Evolutionary conservation across 1,140 invertebrate genomes (phyloP), one percentile per base, ranked within the genome.

Genomic region (Drosophila paulistorum): DNA sequence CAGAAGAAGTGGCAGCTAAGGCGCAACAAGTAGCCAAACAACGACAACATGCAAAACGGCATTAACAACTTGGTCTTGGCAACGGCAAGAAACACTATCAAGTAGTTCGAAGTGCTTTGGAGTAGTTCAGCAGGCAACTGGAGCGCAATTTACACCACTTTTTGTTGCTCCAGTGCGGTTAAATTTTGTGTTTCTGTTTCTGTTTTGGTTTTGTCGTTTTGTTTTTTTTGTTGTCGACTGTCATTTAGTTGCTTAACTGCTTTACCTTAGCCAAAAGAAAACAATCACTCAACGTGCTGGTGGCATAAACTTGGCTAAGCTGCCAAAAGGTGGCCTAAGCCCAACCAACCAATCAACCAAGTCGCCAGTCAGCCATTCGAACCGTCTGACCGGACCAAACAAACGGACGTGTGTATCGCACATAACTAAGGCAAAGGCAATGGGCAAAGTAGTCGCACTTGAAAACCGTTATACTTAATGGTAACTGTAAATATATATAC

Each of bases 101-200:
- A 59, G 11, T 37, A 37, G 33, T 59, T 59, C 57, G 39, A 63
- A 74, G 68, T 61, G 63, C 70, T 67, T 67, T 65, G 55, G 20
- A 77, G 66, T 69, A 77, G 71, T 74, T 78, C 72, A 78, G 68
- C 76, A 71, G 76, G 67, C 75, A 78, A 78, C 51, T 78, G 72
- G 72, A 75, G 70, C 60, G 68, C 77, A 76, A 70, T 76, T 70
- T 65, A 77, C 74, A 73, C 65, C 59, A 35, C 55, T 37, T 45
- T 76, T 72, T 57, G 59, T 51, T 62, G 75, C 54, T 57, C 55
- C 54, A 57, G 60, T 20, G 45, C 14, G 14, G 14, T 48, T 17
- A 48, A 48, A 14, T 7, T 64, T 59, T 26, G 17, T 48, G 58
- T 37, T 51, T 48, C 13, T 48, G 62, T 35, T 57, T 61, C 33